A percentile compares a stretch with the other conserved stretches of the same genome.
Conservation (phyloP, 2,113 vertebrate genomes). For the Myotis davidii region DNA sequence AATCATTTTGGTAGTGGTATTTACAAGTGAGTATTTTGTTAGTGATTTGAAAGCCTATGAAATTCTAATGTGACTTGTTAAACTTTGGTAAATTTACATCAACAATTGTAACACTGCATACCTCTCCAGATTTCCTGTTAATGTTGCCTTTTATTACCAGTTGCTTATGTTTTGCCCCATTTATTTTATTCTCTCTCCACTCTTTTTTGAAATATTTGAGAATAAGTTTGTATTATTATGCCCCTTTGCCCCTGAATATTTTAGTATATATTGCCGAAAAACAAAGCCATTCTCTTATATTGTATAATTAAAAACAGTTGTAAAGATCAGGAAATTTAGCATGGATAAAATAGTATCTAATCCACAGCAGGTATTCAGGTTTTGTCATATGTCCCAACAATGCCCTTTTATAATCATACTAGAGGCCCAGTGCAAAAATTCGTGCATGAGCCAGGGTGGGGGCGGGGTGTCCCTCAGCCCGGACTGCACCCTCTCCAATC, state of each 20-base stretch:
- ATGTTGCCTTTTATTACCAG: neutral
- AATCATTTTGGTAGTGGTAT: conserved; percentile 96
- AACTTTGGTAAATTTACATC: conserved; percentile 33
- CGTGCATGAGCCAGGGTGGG: too few relatives aligned
- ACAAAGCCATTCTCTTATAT: neutral
- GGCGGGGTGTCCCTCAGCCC: too few relatives aligned
- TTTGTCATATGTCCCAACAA: neutral
- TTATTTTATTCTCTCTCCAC: neutral
- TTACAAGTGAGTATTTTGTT: conserved; percentile 94
- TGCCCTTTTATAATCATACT: neutral
- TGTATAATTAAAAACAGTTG: neutral
- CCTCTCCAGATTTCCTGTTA: neutral
- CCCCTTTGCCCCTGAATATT: neutral
- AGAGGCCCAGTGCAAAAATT: too few relatives aligned
- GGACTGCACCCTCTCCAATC: too few relatives aligned
- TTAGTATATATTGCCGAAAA: conserved; percentile 5
- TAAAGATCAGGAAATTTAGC: conserved; percentile 17
- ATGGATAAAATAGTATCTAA: neutral
- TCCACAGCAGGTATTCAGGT: neutral
- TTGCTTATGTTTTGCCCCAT: neutral
- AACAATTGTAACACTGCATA: neutral
- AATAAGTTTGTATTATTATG: neutral
- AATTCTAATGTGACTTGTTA: conserved; percentile 34
- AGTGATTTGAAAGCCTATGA: conserved; percentile 17
- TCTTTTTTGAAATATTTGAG: neutral